Base-by-base conservation (phyloP, 1,140 invertebrate species). In the Drosophila burlai region DNA sequence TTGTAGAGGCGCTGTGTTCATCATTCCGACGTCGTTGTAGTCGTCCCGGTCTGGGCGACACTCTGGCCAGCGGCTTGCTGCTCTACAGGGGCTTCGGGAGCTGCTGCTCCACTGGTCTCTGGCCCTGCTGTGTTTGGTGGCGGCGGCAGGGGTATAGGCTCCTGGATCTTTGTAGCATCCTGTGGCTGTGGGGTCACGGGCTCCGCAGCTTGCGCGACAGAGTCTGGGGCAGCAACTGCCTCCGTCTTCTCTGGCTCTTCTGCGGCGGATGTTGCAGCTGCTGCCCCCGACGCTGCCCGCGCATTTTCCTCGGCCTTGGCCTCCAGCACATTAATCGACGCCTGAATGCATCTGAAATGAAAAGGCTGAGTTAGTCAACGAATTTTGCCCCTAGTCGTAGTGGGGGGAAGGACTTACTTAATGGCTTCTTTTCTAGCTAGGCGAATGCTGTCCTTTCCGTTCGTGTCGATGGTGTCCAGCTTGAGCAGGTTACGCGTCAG, bases 401-500 rank as follows among this genome's bases (percentile, higher is more conserved):
- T 7, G 1, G 1, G 7, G 29, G 6, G 6, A 8, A 31, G 29
- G 1, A 47, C 84, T 67, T 61, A 87, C 83, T 96, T 97, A 11
- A 99, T 98, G 1, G 97, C 97, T 78, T 97, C 96, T 92, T 97
- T 98, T 21, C 98, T 94, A 1, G 97, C 97, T 63, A 95, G 95
- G 78, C 98, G 94, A 38, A 99, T 97, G 82, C 97, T 96, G 31
- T 98, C 97, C 83, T 97, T 96, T 2, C 97, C 97, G 68, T 98
- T 97, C 1, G 97, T 97, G 86, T 98, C 97, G 61, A 99, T 97
- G 78, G 97, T 96, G 92, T 99, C 98, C 65, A 99, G 93, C 92
- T 98, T 98, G 5, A 99, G 95, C 65, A 99, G 94, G 91, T 97
- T 97, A 46, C 98, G 95, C 2, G 98, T 99, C 16, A 99, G 93